Evolutionary conservation across 2,888 invertebrate species (phyloP).

Genomic region (Idaea straminata): DNA sequence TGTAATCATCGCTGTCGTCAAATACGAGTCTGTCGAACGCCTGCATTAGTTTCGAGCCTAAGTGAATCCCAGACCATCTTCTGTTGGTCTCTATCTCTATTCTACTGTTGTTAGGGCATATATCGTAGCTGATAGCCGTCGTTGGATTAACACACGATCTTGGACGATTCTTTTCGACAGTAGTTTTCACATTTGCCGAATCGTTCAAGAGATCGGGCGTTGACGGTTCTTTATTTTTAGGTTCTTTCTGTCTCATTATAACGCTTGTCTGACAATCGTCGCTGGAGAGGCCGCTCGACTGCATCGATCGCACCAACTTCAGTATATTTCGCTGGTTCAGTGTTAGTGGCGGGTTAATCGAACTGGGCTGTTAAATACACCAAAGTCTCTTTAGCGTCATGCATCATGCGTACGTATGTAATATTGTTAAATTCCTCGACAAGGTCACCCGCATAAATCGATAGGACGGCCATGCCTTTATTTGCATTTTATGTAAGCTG

Average conservation of each 20-base stretch:
- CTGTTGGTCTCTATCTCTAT: conserved; percentile 78
- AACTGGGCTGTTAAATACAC: conserved; percentile 78
- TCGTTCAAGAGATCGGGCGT: conserved; percentile 81
- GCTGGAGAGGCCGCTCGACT: conserved; percentile 78
- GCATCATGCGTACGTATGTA: conserved; percentile 56
- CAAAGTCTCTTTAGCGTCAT: conserved; percentile 71
- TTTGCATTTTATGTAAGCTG: conserved; percentile 79
- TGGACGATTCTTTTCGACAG: conserved; percentile 81
- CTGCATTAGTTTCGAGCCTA: conserved; percentile 85
- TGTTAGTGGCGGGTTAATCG: conserved; percentile 79
- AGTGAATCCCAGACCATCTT: conserved; percentile 86
- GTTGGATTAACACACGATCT: conserved; percentile 85
- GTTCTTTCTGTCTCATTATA: conserved; percentile 74
- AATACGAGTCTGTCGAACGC: conserved; percentile 85
- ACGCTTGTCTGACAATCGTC: conserved; percentile 77
- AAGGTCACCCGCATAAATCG: conserved; percentile 46
- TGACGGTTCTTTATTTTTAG: conserved; percentile 72
- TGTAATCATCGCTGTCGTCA: conserved; percentile 86
- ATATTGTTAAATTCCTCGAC: conserved; percentile 42
- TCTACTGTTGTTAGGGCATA: conserved; percentile 72
- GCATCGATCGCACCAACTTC: conserved; percentile 80
- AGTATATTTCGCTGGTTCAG: conserved; percentile 80
- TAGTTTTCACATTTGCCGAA: conserved; percentile 74
- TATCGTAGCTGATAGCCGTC: conserved; percentile 64
- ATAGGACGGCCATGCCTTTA: conserved; percentile 56